Evolutionary conservation across 92 coral and sea anemone species (phyloP).

Genomic region (Hydrozoanthus gracilis): DNA sequence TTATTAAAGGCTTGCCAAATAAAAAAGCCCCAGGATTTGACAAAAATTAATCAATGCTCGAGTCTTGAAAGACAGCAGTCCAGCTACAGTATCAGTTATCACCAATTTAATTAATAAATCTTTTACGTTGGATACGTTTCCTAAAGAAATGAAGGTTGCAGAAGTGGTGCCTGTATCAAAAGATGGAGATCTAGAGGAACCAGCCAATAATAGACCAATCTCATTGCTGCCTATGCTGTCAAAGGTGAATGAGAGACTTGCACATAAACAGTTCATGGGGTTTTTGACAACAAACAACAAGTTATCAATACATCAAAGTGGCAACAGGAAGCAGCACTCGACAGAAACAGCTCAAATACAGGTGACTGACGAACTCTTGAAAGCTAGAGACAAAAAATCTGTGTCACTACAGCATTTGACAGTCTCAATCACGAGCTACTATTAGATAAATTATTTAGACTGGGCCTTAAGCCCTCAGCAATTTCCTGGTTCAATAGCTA

Average conservation of each 20-base stretch:
- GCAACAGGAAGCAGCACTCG: constrained; percentile 53
- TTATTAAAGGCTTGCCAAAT: constrained; percentile 37
- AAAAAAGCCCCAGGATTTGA: constrained; percentile 54
- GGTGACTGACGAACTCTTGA: constrained; percentile 45
- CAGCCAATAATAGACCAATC: constrained; percentile 49
- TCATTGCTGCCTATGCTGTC: constrained; percentile 53
- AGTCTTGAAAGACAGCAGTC: constrained; percentile 55
- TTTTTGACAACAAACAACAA: constrained; percentile 36
- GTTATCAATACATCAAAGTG: constrained; percentile 52
- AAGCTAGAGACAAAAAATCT: constrained; percentile 36
- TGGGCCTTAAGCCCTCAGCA: constrained; percentile 38
- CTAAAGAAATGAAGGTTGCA: constrained; percentile 54
- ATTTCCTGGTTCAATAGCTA: constrained; percentile 53
- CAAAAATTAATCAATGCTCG: constrained; percentile 48
- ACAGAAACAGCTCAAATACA: constrained; percentile 59
- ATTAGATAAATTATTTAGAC: not conserved
- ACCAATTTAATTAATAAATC: constrained; percentile 36
- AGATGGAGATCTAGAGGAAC: constrained; percentile 42
- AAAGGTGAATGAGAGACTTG: constrained; percentile 49
- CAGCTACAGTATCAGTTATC: constrained; percentile 30
- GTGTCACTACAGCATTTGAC: constrained; percentile 46
- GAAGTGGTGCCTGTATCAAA: constrained; percentile 39
- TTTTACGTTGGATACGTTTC: constrained; percentile 40
- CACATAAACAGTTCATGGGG: constrained; percentile 47
- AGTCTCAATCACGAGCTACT: constrained; percentile 38